These are phyloP conservation scores for Grus americana DNA, from an alignment of 2,113 vertebrate genomes.

Conservation along the genomic window DNA sequence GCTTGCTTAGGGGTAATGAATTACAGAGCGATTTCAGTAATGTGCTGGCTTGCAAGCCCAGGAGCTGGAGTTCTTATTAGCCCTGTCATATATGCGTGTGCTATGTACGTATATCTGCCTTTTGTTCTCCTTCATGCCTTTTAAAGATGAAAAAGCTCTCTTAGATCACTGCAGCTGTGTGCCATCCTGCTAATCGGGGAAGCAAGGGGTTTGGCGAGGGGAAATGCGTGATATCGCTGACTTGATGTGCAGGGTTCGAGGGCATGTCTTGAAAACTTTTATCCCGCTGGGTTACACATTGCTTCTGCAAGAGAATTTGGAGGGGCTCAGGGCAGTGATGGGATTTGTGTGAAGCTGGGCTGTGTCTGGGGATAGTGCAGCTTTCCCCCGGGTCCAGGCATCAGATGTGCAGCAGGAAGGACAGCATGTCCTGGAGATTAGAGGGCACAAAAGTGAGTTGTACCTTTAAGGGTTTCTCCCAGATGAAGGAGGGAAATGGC, in stretches of 20 bases:
- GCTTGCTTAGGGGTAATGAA: background rate
- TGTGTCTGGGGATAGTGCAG: background rate
- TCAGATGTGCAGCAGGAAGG: background rate
- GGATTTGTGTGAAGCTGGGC: background rate
- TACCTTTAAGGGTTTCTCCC: background rate
- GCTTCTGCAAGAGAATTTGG: background rate
- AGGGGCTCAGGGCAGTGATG: rapidly evolving
- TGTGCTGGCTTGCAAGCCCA: background rate
- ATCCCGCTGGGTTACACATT: rapidly evolving
- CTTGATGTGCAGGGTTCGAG: background rate
- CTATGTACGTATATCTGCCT: rapidly evolving
- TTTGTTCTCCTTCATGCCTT: background rate
- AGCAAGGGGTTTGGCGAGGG: background rate
- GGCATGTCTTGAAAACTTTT: background rate
- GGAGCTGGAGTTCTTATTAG: background rate
- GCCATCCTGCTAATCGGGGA: background rate
- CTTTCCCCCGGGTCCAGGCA: background rate
- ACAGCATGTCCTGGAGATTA: background rate
- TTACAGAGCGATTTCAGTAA: rapidly evolving
- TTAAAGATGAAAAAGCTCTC: background rate
- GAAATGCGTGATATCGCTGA: background rate
- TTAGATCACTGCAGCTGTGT: background rate
- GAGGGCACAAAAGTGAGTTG: too few species aligned
- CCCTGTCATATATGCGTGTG: rapidly evolving
- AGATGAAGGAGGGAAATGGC: background rate